Evolutionary conservation across 1,140 invertebrate species (phyloP), one percentile per base, ranked within the genome.

Genomic region (Lineus longissimus): DNA sequence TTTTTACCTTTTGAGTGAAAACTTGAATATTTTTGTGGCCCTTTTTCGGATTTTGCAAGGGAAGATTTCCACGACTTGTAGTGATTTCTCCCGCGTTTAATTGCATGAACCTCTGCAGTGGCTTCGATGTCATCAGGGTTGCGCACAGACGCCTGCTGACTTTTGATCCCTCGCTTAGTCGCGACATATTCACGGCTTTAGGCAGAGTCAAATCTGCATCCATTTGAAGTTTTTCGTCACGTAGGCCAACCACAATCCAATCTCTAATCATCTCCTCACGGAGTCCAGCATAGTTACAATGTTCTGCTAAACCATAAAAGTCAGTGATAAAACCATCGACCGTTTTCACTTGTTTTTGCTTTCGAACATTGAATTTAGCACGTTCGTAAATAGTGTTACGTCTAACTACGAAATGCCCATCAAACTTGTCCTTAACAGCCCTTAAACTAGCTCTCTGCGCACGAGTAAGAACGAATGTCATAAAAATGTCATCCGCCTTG

Each of bases 251-350:
- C 4, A 51, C 47, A 27, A 23, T 51, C 19, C 47, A 6, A n/a
- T 51, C 47, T 6, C 47, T 6, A 23, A 51, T 51, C 47, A 51
- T 51, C n/a, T 51, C 47, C 47, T 51, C 47, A 6, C n/a, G 47
- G 4, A 51, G 47, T 4, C 19, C 47, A 51, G 6, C 47, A 51
- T 51, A 51, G 25, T 51, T 36, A 36, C 47, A 51, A n/a, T 51
- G 47, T 51, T 23, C 47, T 7, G 47, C 47, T 9, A 51, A 27
- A 7, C 47, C 19, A 27, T 43, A 43, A 13, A 43, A 19, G 11
- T 11, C 40, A 13, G 40, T 43, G 40, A 43, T 43, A 19, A 43
- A 43, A 43, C 11, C 11, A 43, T 43, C 40, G 40, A 43, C 40
- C 19, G 40, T 11, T 19, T 43, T 19, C 11, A 11, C 40, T 19